These are phyloP conservation scores for Apamea monoglypha DNA, from an alignment of 2,888 invertebrate species.

Conservation along the genomic window DNA sequence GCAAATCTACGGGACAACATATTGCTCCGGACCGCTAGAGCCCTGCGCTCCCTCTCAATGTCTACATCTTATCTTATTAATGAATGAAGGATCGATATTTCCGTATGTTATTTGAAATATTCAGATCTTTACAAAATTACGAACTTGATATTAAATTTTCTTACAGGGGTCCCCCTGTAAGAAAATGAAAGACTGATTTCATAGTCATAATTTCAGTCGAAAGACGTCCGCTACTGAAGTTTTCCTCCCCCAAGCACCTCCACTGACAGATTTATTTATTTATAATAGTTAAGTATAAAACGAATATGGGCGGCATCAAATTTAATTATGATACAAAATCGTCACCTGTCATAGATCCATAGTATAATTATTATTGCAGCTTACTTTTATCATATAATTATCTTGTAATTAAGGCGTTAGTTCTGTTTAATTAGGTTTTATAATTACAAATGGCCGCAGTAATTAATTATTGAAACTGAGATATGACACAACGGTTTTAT, in stretches of 20 bases:
- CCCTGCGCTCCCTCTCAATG: too few relatives aligned
- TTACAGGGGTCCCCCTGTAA: too few relatives aligned
- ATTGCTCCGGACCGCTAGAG: too few relatives aligned
- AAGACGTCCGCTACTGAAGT: too few relatives aligned
- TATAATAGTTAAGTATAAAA: background rate
- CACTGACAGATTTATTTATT: background rate
- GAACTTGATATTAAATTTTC: background rate
- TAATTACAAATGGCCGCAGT: slow-evolving; percentile 41
- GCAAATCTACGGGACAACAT: too few relatives aligned
- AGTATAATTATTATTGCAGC: slow-evolving; percentile 1
- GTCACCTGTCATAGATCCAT: background rate
- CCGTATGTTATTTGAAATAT: background rate
- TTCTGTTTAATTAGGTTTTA: slow-evolving; percentile 47
- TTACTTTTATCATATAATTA: slow-evolving; percentile 27
- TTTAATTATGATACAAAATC: slow-evolving; percentile 17
- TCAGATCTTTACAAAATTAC: background rate
- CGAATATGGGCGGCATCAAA: background rate
- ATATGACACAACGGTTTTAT: slow-evolving; percentile 10
- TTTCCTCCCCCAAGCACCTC: too few relatives aligned
- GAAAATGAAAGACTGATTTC: background rate
- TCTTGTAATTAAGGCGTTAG: slow-evolving; percentile 32
- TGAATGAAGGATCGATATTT: background rate
- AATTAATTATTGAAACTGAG: slow-evolving; percentile 49
- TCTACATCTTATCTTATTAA: too few relatives aligned
- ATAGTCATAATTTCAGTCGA: too few relatives aligned